Base-by-base conservation (phyloP, 1,140 invertebrate species). In the Centruroides vittatus region DNA sequence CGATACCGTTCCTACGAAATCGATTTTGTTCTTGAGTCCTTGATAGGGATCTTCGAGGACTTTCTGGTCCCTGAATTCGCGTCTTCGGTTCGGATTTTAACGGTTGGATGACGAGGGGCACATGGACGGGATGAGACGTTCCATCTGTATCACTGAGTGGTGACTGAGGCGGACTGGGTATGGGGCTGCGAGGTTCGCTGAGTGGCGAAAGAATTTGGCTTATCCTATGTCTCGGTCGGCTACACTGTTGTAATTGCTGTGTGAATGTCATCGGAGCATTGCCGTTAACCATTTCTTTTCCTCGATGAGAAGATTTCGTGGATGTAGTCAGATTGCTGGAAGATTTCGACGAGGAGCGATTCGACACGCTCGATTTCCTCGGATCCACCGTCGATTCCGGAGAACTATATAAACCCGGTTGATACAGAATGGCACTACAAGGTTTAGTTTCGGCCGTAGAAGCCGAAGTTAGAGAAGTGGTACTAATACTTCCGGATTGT, bases 121-220 rank as follows among this genome's bases (percentile, higher is more conserved):
- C 59, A 52, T 61, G 59, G 47, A 59, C 57, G 9, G 59, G 56
- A 53, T 65, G 47, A n/a, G 61, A 57, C 5, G 35, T 34, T 51
- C 69, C 70, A 35, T 59, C 67, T 5, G 68, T 59, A 58, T 88
- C 85, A 73, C 84, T 85, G 63, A 85, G 78, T 35, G 88, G 88
- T 54, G 86, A 89, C 58, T 86, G 82, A 1, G 87, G 86, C 11
- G 88, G 88, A 3, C 87, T 86, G 69, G 90, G 90, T 36, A 90
- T 81, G 1, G 88, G 89, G 66, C 82, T 85, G 66, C 85, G 82
- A 2, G 85, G 84, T 67, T 86, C 85, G 68, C 82, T 84, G 63
- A 86, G 81, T 36, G 86, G 76, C 9, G 84, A 85, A 12, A 86
- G 72, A 41, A 85, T 70, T 7, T 53, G 51, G 11, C 74, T 61